A percentile compares a stretch with the other conserved stretches of the same genome.
Conservation (phyloP, 2,113 vertebrate genomes). For the Nyctibius bracteatus region DNA sequence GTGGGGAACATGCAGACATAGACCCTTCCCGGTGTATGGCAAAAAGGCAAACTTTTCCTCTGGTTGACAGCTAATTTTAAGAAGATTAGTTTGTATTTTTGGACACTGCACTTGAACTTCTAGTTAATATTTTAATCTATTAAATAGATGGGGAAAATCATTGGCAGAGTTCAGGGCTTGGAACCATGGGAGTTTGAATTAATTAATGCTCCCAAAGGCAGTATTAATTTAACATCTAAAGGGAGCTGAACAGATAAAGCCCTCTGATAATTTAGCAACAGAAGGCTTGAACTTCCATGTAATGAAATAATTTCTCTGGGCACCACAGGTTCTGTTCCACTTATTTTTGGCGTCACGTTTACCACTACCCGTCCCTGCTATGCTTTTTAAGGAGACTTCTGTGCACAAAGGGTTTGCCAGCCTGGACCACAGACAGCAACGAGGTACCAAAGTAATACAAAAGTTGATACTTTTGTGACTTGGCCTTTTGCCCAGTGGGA, state of each 20-base stretch:
- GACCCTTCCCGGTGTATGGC: background rate
- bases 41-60: background rate
- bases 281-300: background rate
- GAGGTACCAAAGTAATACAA: background rate
- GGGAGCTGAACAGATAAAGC: background rate
- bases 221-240: background rate
- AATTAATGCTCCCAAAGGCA: background rate
- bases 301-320: background rate
- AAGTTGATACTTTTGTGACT: background rate
- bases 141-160: background rate
- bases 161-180: background rate
- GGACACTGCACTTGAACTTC: background rate
- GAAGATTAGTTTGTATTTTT: background rate
- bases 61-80: background rate
- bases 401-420: background rate
- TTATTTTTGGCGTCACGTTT: background rate
- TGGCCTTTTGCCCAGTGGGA: background rate
- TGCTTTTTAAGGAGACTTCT: background rate
- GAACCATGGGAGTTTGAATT: background rate
- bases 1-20: background rate
- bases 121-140: background rate
- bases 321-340: background rate
- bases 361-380: background rate
- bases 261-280: background rate
- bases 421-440: background rate